Conservation (phyloP, 2,888 invertebrate genomes). For the Rhorus exstirpatorius region DNA sequence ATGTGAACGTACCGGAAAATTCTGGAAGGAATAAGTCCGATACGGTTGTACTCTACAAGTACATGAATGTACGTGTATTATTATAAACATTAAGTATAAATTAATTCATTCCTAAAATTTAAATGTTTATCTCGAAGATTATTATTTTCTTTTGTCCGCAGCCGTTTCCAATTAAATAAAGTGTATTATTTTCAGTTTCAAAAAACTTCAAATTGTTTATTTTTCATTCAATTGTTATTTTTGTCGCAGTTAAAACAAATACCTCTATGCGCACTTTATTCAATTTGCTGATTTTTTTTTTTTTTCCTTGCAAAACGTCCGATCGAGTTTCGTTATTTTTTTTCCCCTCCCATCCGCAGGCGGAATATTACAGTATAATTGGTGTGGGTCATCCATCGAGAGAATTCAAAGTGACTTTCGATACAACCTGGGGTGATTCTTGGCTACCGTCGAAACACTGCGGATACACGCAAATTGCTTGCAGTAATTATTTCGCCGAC, state of each 20-base stretch:
- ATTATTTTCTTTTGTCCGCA: too few species aligned
- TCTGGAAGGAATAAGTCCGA: conserved; percentile 57
- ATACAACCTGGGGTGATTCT: conserved; percentile 86
- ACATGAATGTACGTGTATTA: conserved; percentile 74
- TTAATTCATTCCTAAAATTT: too few species aligned
- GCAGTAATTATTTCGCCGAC: conserved; percentile 84
- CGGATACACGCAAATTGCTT: conserved; percentile 83
- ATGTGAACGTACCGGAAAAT: conserved; percentile 36
- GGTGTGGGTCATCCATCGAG: conserved; percentile 86
- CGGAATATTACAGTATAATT: conserved; percentile 86
- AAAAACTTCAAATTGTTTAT: not conserved
- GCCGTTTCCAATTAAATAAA: not conserved
- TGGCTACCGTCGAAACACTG: conserved; percentile 87
- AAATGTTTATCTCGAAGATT: too few species aligned
- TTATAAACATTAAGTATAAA: not conserved
- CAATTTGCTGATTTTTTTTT: not conserved
- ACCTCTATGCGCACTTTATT: too few species aligned
- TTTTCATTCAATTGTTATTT: too few species aligned
- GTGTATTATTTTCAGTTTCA: not conserved
- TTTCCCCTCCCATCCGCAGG: conserved; percentile 77
- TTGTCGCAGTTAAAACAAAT: too few species aligned
- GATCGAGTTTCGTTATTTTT: not conserved
- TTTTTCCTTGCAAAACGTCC: not conserved
- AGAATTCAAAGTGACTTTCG: conserved; percentile 86
- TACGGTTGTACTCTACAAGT: conserved; percentile 74